Base-by-base conservation (phyloP, 2,888 invertebrate genomes). In the Nudaria mundana region DNA sequence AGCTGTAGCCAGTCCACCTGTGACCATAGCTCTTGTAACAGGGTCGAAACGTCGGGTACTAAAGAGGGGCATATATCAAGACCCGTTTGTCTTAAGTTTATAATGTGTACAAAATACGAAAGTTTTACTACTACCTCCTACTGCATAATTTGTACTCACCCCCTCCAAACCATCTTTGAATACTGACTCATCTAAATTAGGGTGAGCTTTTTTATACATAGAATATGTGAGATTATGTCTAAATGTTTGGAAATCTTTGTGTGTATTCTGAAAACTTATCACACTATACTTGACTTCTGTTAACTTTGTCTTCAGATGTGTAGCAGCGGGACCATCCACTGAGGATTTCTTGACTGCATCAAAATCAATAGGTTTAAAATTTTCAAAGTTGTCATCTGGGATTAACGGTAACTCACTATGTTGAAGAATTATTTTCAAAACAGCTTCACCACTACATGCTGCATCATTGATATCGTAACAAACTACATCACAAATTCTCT, bases 331-430 rank as follows among this genome's bases (percentile, higher is more conserved):
- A 2, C 63, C 35, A 0, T 68, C 60, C n/a, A 45, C 44, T 6
- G 30, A 7, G 4, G 26, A 28, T 8, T 1, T n/a, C 7, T 28
- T 13, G 5, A n/a, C 1, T 0, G 14, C 3, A 14, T 1, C 29
- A n/a, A 59, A 60, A 18, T 57, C 44, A 43, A 48, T 44, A 3
- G 66, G 65, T 11, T 58, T 62, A 6, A 71, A 41, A 12, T 53
- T 61, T 20, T 72, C 50, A 40, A 81, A 81, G 40, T 79, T 71
- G n/a, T 79, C 75, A 63, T 86, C 79, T 56, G 78, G 78, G n/a
- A 70, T 47, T 5, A 83, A 37, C 7, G 85, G 82, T 1, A 80
- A 66, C 2, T 76, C 77, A 51, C 84, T 82, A 52, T 76, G 75
- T 30, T 63, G 74, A 20, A 44, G 41, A 10, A 66, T 48, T 3